Conservation (phyloP, 2,888 invertebrate species). For the Caenorhabditis uteleia region DNA sequence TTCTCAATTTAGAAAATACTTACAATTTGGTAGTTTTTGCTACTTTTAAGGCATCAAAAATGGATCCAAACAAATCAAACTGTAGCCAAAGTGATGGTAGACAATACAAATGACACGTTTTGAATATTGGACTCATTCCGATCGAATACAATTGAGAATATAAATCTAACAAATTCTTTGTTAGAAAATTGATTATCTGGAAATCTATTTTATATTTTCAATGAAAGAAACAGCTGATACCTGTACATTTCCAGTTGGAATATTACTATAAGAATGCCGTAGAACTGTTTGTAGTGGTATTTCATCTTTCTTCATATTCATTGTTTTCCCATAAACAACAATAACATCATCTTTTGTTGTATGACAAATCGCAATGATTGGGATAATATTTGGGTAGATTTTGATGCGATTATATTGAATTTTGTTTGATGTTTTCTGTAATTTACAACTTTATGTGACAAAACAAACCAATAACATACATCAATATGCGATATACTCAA, state of each 20-base stretch:
- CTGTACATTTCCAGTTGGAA: constrained; percentile 24
- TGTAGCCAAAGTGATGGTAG: constrained; percentile 19
- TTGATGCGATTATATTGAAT: constrained; percentile 3
- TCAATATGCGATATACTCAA: constrained; percentile 13
- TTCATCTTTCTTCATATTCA: constrained; percentile 9
- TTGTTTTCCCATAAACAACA: constrained; percentile 1
- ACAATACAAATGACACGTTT: too few relatives aligned
- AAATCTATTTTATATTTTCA: background rate
- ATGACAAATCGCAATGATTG: constrained; percentile 8
- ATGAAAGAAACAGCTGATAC: background rate
- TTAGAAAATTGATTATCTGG: constrained; percentile 27
- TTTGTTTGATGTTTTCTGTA: constrained; percentile 1
- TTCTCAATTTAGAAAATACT: background rate
- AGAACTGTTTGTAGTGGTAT: constrained; percentile 23
- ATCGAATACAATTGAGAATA: constrained; percentile 25
- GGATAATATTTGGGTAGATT: constrained; percentile 10
- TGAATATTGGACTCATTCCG: too few relatives aligned
- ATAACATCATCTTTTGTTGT: constrained; percentile 10
- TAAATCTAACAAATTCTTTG: constrained; percentile 22
- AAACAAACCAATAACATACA: constrained; percentile 2
- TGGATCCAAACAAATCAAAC: constrained; percentile 22
- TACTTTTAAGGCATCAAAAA: constrained; percentile 5
- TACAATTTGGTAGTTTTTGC: background rate
- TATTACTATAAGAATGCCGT: constrained; percentile 29
- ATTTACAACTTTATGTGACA: background rate